These are phyloP conservation scores for Lasius fuliginosus DNA, from an alignment of 2,888 invertebrate genomes.

Conservation along the genomic window DNA sequence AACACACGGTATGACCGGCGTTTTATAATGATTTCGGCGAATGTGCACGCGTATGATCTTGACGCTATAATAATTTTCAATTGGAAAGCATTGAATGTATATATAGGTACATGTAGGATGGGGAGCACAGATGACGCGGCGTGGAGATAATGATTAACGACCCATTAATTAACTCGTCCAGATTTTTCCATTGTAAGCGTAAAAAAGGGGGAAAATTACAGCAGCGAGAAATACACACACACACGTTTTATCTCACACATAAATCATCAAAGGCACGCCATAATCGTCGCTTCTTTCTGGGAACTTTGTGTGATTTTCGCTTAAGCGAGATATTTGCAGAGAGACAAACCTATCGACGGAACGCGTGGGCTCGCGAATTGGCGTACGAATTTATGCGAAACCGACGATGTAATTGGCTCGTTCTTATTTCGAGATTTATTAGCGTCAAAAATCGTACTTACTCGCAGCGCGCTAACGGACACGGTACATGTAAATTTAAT, in stretches of 20 bases:
- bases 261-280: slow-evolving; percentile 50
- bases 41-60: slow-evolving; percentile 10
- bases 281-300: slow-evolving; percentile 52
- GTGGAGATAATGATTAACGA: slow-evolving; percentile 33
- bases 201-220: neutral
- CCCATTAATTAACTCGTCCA: slow-evolving; percentile 32
- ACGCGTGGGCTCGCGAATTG: neutral
- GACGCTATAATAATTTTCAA: neutral
- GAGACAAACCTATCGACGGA: slow-evolving; percentile 1
- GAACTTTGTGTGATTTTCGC: slow-evolving; percentile 38
- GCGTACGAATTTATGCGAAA: slow-evolving; percentile 33
- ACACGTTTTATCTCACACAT: neutral
- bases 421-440: slow-evolving; percentile 30
- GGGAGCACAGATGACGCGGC: neutral
- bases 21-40: slow-evolving; percentile 36
- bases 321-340: slow-evolving; percentile 39
- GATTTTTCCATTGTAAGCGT: neutral
- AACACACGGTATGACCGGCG: slow-evolving; percentile 22
- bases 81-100: slow-evolving; percentile 17
- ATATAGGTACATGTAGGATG: neutral
- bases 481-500: slow-evolving; percentile 15
- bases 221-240: neutral
- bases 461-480: neutral
- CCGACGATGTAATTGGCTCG: neutral
- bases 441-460: slow-evolving; percentile 31